Conservation (phyloP, 2,797 vertebrate species). For the Buceros bicornis region DNA sequence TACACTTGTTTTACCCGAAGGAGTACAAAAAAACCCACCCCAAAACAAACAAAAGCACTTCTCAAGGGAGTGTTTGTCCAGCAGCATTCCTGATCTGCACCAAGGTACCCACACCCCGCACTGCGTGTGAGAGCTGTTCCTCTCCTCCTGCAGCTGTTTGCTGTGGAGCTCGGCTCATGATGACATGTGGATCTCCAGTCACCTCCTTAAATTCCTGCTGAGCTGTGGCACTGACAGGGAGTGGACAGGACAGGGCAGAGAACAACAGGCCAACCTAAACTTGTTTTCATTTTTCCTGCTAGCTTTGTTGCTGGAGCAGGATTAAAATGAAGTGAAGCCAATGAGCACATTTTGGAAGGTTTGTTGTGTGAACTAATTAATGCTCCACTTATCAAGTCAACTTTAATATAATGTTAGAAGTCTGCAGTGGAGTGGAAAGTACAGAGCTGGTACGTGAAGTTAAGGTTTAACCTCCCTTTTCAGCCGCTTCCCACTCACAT, state of each 20-base stretch:
- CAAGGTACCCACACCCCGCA: constrained; percentile 4
- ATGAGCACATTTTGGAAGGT: accelerated
- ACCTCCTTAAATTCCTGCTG: constrained; percentile 36
- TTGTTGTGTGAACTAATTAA: neutral
- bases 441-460: neutral
- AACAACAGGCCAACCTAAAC: neutral
- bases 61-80: constrained; percentile 76
- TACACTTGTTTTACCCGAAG: neutral
- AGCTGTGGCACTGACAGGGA: neutral
- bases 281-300: neutral
- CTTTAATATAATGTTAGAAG: neutral
- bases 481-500: neutral
- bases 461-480: neutral
- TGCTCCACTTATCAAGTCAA: neutral
- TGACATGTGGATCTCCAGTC: neutral
- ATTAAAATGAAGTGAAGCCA: neutral
- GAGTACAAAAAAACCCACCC: neutral
- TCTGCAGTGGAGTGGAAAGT: constrained; percentile 30
- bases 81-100: constrained; percentile 73
- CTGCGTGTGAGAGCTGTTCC: neutral
- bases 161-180: accelerated
- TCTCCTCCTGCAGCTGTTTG: neutral
- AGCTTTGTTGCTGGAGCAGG: neutral
- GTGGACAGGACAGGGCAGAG: neutral
- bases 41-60: constrained; percentile 2